Conservation (phyloP, 2,888 invertebrate genomes). For the Arrhopalites spinosus region DNA sequence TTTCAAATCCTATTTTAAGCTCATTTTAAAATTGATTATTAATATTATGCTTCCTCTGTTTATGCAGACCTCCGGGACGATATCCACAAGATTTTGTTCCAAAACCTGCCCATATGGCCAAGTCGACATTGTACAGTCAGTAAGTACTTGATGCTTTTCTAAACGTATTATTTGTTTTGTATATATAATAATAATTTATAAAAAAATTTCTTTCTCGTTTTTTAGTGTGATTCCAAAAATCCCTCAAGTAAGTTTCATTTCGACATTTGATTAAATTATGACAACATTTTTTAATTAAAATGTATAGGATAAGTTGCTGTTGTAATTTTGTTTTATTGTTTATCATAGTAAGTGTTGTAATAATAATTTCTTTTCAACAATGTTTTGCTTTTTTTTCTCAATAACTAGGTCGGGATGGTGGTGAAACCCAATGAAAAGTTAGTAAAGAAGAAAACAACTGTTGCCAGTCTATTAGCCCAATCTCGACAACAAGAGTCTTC, state of each 20-base stretch:
- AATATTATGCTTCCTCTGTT: too few relatives aligned
- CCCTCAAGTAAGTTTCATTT: constrained; percentile 43
- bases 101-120: constrained; percentile 50
- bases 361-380: too few relatives aligned
- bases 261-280: too few relatives aligned
- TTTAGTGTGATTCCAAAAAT: constrained; percentile 45
- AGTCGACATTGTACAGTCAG: constrained; percentile 50
- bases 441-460: constrained; percentile 79
- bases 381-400: too few relatives aligned
- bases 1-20: too few relatives aligned
- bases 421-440: constrained; percentile 33
- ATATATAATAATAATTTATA: not conserved
- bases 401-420: constrained; percentile 44
- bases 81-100: constrained; percentile 45
- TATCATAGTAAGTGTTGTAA: too few relatives aligned
- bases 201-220: not conserved
- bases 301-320: too few relatives aligned
- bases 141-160: too few relatives aligned
- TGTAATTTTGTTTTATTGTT: too few relatives aligned
- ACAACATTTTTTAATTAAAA: too few relatives aligned
- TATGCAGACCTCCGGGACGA: constrained; percentile 44
- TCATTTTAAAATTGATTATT: too few relatives aligned
- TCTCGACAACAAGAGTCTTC: constrained; percentile 63
- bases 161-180: not conserved
- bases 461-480: constrained; percentile 84